Evolutionary conservation across 2,113 vertebrate species (phyloP).

Genomic region (Fregata magnificens): DNA sequence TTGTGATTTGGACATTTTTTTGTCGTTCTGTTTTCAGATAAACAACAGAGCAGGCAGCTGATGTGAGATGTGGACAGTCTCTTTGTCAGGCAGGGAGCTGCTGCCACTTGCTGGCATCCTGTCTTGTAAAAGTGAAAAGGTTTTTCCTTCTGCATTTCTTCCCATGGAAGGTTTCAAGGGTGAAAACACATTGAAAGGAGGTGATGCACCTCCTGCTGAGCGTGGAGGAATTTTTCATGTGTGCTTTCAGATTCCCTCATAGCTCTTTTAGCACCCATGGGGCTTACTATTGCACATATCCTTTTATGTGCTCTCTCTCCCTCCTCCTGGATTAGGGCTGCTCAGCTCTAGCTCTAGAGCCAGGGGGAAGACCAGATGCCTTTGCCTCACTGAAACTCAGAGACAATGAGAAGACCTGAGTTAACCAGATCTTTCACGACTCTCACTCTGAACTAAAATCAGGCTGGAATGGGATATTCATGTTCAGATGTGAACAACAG

Average conservation of each 20-base stretch:
- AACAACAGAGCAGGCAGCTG: neutral
- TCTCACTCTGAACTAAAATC: neutral
- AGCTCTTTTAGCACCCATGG: neutral
- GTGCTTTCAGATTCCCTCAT: neutral
- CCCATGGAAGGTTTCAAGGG: neutral
- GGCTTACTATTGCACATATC: neutral
- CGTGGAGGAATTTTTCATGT: neutral
- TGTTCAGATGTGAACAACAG: neutral
- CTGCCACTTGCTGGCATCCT: constrained; percentile 54
- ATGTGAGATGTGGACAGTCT: neutral
- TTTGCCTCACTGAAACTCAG: neutral
- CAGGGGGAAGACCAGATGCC: neutral
- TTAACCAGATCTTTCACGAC: neutral
- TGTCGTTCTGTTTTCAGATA: neutral
- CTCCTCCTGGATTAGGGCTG: neutral
- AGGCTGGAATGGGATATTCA: neutral
- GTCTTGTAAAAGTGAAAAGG: neutral
- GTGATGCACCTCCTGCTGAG: neutral
- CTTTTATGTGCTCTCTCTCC: neutral
- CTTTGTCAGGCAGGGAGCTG: constrained; percentile 29
- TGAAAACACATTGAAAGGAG: neutral
- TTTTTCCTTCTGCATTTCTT: neutral
- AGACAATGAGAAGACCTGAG: neutral
- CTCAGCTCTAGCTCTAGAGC: neutral
- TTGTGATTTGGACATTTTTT: neutral